Evolutionary conservation across 1,140 invertebrate genomes (phyloP), one percentile per base, ranked within the genome.

Genomic region (Eurytemora carolleeae): DNA sequence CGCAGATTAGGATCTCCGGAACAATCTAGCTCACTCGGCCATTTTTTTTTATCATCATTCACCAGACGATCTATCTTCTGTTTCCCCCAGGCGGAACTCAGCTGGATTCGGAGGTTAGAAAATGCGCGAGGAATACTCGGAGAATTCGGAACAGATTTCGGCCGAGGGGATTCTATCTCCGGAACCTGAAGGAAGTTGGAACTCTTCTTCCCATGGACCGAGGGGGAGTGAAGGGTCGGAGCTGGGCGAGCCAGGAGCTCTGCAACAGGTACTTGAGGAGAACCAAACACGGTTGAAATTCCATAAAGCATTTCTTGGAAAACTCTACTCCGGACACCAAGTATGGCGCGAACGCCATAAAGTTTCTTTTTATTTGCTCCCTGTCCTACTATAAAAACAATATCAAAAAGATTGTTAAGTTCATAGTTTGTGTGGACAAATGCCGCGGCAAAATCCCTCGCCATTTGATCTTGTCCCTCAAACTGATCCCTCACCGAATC

Each of bases 261-360:
- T 0, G 86, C 87, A 1, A 90, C 86, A 0, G 87, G 87, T 61
- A 89, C 86, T 20, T 89, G 87, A 1, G 86, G 87, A 58, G 86
- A 89, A n/a, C 88, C 87, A 69, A 91, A 91, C 44, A 87, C 87
- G 0, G 87, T 86, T 68, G 88, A 86, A 67, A 93, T 92, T 63
- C 89, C 89, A 70, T 93, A 93, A 19, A 94, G 73, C 87, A 94
- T 92, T 75, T 94, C 88, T 77, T 93, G 84, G 69, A 88, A 88
- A 17, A 83, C 82, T 83, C 86, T 81, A 76, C 86, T 88, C 66
- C 89, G 75, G 1, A 94, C 88, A 19, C 87, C 89, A 20, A 94
- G 74, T 66, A 93, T 92, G 3, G 89, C 89, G 67, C 89, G 73
- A 2, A 94, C 87, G 0, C 87, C 89, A 64, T 87, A 88, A 65